These are phyloP conservation scores for Polymixis lichenea DNA, from an alignment of 2,888 invertebrate genomes.

Conservation along the genomic window DNA sequence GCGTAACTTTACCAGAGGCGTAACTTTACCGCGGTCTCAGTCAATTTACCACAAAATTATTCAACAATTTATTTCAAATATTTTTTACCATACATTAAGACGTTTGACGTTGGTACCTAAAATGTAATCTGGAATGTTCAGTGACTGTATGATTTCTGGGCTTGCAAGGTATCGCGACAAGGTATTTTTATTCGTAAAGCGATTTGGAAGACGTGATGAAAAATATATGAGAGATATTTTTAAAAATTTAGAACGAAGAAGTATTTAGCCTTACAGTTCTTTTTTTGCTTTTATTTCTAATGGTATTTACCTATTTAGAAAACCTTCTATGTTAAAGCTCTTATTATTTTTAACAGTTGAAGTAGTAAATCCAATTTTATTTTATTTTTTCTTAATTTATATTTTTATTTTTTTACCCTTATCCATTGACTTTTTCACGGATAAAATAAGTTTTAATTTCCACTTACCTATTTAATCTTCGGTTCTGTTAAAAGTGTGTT, in stretches of 20 bases:
- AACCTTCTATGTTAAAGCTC: background rate
- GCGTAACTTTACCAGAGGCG: conserved; percentile 14
- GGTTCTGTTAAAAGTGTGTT: conserved; percentile 30
- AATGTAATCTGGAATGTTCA: conserved; percentile 29
- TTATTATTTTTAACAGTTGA: background rate
- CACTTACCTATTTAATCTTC: conserved; percentile 62
- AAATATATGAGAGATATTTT: conserved; percentile 15
- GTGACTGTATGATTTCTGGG: conserved; percentile 32
- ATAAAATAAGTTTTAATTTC: background rate
- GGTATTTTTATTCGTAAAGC: conserved; percentile 21
- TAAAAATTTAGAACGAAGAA: background rate
- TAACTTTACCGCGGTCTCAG: conserved; percentile 23
- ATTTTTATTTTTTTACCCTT: background rate
- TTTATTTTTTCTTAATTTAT: background rate
- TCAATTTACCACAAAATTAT: conserved; percentile 38
- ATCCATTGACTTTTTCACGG: fast-evolving
- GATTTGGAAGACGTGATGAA: conserved; percentile 13
- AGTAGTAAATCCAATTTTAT: background rate
- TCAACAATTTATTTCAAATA: conserved; percentile 25
- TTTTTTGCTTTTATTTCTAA: background rate
- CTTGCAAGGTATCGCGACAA: conserved; percentile 20
- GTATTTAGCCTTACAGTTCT: background rate
- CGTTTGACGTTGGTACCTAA: background rate
- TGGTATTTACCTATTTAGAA: background rate
- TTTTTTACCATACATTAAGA: conserved; percentile 9